These are phyloP conservation scores for Scarus forsteni DNA, from an alignment of 2,797 vertebrate species.

Conservation along the genomic window DNA sequence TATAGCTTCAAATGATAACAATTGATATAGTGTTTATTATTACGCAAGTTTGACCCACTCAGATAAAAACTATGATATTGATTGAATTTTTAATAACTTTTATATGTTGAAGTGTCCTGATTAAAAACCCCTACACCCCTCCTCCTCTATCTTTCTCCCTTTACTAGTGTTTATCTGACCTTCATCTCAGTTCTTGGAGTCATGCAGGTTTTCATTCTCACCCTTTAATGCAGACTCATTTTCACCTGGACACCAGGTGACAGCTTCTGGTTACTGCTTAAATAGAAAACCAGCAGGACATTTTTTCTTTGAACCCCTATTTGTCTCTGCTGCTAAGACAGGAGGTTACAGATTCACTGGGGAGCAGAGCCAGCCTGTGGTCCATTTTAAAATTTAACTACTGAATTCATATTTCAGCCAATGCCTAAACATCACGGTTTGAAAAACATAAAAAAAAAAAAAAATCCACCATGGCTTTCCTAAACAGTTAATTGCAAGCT, in stretches of 20 bases:
- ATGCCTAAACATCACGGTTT: not conserved
- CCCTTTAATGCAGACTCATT: conserved; percentile 8
- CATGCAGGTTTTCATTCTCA: conserved; percentile 31
- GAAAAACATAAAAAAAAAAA: no score
- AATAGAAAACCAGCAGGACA: conserved; percentile 19
- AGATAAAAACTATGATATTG: no score
- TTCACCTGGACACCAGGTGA: conserved; percentile 19
- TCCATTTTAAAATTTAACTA: not conserved
- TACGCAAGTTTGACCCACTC: no score
- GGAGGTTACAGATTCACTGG: not conserved
- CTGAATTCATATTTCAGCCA: not conserved
- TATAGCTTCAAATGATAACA: no score
- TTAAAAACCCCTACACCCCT: not conserved
- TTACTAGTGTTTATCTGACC: not conserved
- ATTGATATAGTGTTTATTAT: no score
- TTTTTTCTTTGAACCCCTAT: not conserved
- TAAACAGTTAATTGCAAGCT: no score
- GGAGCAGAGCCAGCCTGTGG: not conserved
- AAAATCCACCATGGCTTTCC: no score
- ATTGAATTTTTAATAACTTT: no score
- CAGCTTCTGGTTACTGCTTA: not conserved
- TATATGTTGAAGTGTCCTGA: no score
- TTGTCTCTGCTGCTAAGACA: not conserved
- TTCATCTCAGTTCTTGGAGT: not conserved
- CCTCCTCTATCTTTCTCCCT: no score